Percentiles rank a stretch among this genome's conserved stretches.
Conservation (phyloP, 2,113 vertebrate genomes). For the Entosphenus tridentatus region DNA sequence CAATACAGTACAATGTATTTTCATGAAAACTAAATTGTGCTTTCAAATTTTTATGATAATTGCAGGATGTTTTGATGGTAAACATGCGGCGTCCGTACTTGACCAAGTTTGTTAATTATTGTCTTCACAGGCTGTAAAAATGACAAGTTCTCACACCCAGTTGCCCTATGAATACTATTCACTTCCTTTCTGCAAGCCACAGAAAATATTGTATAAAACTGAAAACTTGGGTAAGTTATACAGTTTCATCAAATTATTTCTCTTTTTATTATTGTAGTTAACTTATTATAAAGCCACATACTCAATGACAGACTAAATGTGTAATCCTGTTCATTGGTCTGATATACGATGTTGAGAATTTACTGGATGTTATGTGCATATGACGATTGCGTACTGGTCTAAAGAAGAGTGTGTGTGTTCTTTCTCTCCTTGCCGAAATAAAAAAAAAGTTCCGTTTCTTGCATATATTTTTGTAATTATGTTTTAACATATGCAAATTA, state of each 20-base stretch:
- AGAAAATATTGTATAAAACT: not conserved
- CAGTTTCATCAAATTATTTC: not conserved
- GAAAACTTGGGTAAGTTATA: slow-evolving; percentile 1
- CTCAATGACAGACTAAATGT: no score
- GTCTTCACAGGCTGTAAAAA: not conserved
- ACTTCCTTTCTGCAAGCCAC: slow-evolving; percentile 2
- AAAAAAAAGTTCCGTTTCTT: no score
- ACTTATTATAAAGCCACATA: no score
- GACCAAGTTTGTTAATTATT: not conserved
- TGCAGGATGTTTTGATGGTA: not conserved
- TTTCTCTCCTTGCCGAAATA: no score
- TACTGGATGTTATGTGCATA: no score
- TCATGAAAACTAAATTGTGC: not conserved
- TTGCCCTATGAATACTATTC: slow-evolving; percentile 1
- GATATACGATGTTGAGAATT: no score
- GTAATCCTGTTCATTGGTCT: no score
- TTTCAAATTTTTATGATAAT: not conserved
- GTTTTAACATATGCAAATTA: no score
- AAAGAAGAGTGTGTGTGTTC: no score
- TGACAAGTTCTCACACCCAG: slow-evolving; percentile 6
- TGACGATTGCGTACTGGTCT: no score
- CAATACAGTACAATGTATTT: not conserved
- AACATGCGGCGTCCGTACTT: not conserved
- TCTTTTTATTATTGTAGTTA: no score
- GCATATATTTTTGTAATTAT: no score